Percentiles rank a stretch among this genome's conserved stretches.
phyloP scores from a whole-genome alignment of 1,140 invertebrate genomes.

The Drosophila dunni region DNA sequence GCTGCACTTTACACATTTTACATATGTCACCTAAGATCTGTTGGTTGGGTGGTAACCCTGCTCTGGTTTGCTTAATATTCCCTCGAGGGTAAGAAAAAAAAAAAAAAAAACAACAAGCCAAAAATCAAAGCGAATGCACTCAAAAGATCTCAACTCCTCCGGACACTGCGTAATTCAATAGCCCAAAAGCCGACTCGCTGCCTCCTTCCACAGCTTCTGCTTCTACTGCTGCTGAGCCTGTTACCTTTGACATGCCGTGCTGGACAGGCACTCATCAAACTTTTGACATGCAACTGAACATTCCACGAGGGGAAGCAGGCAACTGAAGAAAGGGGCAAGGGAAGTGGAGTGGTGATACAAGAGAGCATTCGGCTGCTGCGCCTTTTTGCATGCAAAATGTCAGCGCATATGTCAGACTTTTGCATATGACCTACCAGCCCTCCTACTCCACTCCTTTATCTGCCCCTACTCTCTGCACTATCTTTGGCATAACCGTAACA shows the following conservation, averaged over 20 bases:
- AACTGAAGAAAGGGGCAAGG: neutral
- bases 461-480: neutral
- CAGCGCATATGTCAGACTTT: constrained; percentile 81
- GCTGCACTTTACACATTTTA: constrained; percentile 83
- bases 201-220: neutral
- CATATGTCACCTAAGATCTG: constrained; percentile 70
- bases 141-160: constrained; percentile 63
- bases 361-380: constrained; percentile 60
- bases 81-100: constrained; percentile 55
- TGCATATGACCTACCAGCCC: constrained; percentile 58
- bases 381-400: constrained; percentile 83
- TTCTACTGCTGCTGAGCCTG: neutral
- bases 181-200: constrained; percentile 59
- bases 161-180: constrained; percentile 79
- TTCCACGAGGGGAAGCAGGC: constrained; percentile 1
- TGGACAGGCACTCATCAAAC: constrained; percentile 80
- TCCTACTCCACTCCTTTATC: neutral
- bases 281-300: constrained; percentile 74
- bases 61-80: constrained; percentile 51
- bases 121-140: constrained; percentile 80
- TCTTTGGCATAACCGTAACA: no score
- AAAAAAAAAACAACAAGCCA: constrained; percentile 39
- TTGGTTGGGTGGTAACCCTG: constrained; percentile 20
- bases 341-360: constrained; percentile 1
- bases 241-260: constrained; percentile 72